Base-by-base conservation (phyloP, 2,888 invertebrate genomes). In the Apeira syringaria region DNA sequence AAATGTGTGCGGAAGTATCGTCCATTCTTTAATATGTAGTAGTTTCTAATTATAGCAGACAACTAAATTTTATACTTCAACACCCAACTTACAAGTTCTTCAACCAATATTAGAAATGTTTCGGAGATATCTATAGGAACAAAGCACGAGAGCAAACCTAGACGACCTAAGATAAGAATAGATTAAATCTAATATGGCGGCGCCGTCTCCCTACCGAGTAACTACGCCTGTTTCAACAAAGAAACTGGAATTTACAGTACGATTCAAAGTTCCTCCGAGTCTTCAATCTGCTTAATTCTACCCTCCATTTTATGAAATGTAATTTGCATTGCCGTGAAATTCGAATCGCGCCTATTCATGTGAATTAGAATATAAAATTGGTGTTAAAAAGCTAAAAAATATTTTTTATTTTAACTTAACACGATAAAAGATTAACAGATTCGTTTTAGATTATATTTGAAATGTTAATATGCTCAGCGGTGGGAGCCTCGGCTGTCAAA, bases 241-340 rank as follows among this genome's bases (percentile, higher is more conserved):
- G 45, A 40, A 46, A 35, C 45, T 31, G 39, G 31, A 40, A 40
- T 34, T 36, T 44, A 40, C 48, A 29, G 45, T 41, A 32, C 29
- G 48, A 18, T 40, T 48, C 36, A 53, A 65, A 66, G 52, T 64
- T 59, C 34, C 39, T 40, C 45, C 53, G 52, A 55, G 47, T 54
- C 50, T 64, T 61, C 57, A 64, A 65, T 64, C 58, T 60, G 54
- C 58, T 59, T 64, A 59, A 67, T 64, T 52, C 56, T 45, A 48
- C 56, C 48, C 52, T 53, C 53, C 54, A 53, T 48, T 64, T 64
- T 59, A 55, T 59, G 50, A 59, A 61, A 67, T 64, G 47, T 55
- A 53, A 60, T 64, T 64, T 62, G 44, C 57, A 59, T 59, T 52
- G 38, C 45, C 52, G 54, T 57, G 53, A 59, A 53, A 41, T 47